Evolutionary conservation across 2,113 vertebrate genomes (phyloP), one percentile per base, ranked within the genome.

Genomic region (Dromas ardeola): DNA sequence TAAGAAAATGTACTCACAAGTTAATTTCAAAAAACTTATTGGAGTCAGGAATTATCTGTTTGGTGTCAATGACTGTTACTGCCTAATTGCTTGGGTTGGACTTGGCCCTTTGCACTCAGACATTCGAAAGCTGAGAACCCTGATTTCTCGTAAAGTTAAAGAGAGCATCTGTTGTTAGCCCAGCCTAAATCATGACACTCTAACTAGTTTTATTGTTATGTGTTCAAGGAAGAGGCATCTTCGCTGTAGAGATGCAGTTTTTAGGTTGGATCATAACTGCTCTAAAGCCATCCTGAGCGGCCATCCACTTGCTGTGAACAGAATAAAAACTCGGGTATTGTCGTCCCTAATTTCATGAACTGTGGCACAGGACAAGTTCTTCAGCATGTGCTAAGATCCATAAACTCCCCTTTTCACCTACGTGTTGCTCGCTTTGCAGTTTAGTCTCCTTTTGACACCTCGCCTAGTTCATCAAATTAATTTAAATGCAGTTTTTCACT

Each of bases 21-120:
- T 58, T 89, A 34, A 66, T 65, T 42, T 9, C 2, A 32, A 23
- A 81, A 34, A 49, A 3, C 5, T 50, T 84, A 10, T 3, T 0
- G 0, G 18, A 47, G 27, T 67, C 32, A 25, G 61, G 66, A 77
- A 43, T 74, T 49, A 59, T 1, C 26, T 0, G 0, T 87, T 72
- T 72, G 47, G 34, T 79, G 34, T 22, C 32, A 42, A 2, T 47
- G 47, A 25, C 69, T 77, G 13, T 45, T 63, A 9, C 12, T 49
- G 30, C 25, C 32, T 72, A 11, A 50, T 82, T 90, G 52, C 61
- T 71, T 56, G 67, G 6, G 29, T 18, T 78, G 38, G 36, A 45
- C 70, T 91, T 3, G 4, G 18, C 30, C 36, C 38, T 91, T 74
- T 79, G 6, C 49, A 20, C 55, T 94, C 52, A 73, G 50, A 63